Evolutionary conservation across 1,140 invertebrate genomes (phyloP), one percentile per base, ranked within the genome.

Genomic region (Trichomalopsis sarcophagae): DNA sequence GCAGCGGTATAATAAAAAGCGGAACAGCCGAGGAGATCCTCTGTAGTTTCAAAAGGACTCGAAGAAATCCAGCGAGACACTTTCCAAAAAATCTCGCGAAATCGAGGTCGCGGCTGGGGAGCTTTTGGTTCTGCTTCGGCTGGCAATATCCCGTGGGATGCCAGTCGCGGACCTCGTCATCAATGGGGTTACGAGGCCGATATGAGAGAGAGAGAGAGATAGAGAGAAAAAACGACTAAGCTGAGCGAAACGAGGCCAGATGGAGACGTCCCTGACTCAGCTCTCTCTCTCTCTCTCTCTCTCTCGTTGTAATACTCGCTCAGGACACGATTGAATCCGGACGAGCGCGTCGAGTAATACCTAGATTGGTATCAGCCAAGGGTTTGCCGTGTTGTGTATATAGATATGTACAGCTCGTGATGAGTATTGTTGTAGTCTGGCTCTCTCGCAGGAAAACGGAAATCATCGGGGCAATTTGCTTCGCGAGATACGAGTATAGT

Each of bases 211-310:
- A 17, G 11, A 10, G 14, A 17, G 55, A n/a, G 55, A 5, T 2
- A 62, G 27, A 71, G 14, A 36, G 62, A 82, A 75, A 82, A 27
- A 36, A 82, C 50, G 71, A n/a, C 73, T 11, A 21, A 27, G 21
- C 55, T 1, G 13, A 47, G 30, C 7, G 23, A 44, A 73, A 81
- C 6, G 68, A 73, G 40, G 36, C 36, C 44, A 47, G 27, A 50
- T 50, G 62, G 36, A 11, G 23, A 33, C 11, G 10, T 66, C 44
- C 75, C 81, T 83, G 81, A 83, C 36, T 83, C 81, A 83, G 81
- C 81, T 47, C 23, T 27, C 27, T 27, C 27, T 17, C 14, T 27
- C 27, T 17, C 14, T 27, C 27, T 17, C 81, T 47, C 23, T 27
- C 27, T 27, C 27, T 17, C 14, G 13, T 9, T 73, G 33, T 36